Evolutionary conservation across 2,797 vertebrate genomes (phyloP).

Genomic region (Gambelia wislizenii): DNA sequence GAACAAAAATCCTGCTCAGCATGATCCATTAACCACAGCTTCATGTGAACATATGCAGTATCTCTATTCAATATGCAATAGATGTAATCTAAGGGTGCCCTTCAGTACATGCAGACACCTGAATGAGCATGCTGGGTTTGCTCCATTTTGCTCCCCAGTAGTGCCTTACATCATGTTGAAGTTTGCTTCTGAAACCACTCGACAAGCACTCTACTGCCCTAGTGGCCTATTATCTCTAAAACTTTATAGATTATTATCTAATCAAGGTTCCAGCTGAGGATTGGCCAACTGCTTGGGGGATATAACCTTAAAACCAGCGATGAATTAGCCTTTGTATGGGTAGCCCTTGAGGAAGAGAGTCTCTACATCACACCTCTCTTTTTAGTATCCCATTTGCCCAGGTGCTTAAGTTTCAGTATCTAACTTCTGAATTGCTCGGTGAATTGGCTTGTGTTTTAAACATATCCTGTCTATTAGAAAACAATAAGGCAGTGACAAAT

Average conservation of each 20-base stretch:
- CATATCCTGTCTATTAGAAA: not conserved
- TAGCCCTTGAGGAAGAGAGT: not conserved
- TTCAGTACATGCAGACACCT: not conserved
- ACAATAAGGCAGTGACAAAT: not conserved
- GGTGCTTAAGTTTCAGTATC: not conserved
- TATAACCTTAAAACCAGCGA: not conserved
- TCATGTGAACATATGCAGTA: conserved; percentile 24
- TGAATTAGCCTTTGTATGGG: not conserved
- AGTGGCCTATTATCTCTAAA: not conserved
- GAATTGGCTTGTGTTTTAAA: no score
- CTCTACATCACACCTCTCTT: not conserved
- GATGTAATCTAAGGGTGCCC: not conserved
- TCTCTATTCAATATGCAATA: not conserved
- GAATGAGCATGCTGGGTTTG: not conserved
- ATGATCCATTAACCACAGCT: not conserved
- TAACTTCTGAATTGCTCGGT: not conserved
- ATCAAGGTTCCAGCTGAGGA: not conserved
- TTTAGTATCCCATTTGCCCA: not conserved
- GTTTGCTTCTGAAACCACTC: not conserved
- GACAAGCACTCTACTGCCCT: not conserved
- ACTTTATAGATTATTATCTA: not conserved
- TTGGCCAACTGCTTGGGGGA: no score
- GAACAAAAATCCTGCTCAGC: not conserved
- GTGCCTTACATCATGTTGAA: not conserved
- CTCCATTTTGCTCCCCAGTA: not conserved